Evolutionary conservation across 1,140 invertebrate species (phyloP), one percentile per base, ranked within the genome.

Genomic region (Conus betulinus): DNA sequence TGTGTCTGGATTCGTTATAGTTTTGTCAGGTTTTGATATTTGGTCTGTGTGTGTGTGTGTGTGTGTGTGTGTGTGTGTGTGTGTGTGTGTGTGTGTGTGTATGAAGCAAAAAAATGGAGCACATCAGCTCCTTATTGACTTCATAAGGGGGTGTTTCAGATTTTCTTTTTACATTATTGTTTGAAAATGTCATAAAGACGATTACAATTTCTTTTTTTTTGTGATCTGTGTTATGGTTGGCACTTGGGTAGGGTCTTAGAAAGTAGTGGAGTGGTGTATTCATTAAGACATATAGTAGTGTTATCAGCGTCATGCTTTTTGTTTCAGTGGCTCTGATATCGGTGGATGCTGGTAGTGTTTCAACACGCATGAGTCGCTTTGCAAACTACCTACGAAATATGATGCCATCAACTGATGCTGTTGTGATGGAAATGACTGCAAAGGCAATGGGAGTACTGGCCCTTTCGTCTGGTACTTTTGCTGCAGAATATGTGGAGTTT

Each of bases 401-500:
- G 39, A 95, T 99, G 60, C 98, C 98, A 20, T 99, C 98, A 13
- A 97, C 97, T 91, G 98, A 99, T 96, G 97, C 97, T 1, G 97
- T 97, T 71, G 98, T 99, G 0, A 99, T 99, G 97, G 98, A 99
- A 96, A 96, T 99, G 88, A 98, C 98, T n/a, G 98, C 98, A 23
- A 98, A 98, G 94, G 98, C 98, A 13, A 97, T 99, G 90, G 98
- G 98, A 0, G 97, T 98, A 90, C 95, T 99, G 81, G 98, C 98
- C 5, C 96, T 98, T 20, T 97, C 98, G 11, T 98, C 98, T 27
- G 98, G 98, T 23, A 98, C 98, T 0, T 98, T 98, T 94, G 97
- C 98, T 82, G 98, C 98, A 0, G 98, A 99, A 93, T 99, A 99
- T 95, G 98, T 99, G 4, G 98, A 99, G 92, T 99, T 99, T 96